Percentiles rank a stretch among this genome's conserved stretches.
Conservation (phyloP, 2,113 vertebrate genomes). For the Colius striatus region DNA sequence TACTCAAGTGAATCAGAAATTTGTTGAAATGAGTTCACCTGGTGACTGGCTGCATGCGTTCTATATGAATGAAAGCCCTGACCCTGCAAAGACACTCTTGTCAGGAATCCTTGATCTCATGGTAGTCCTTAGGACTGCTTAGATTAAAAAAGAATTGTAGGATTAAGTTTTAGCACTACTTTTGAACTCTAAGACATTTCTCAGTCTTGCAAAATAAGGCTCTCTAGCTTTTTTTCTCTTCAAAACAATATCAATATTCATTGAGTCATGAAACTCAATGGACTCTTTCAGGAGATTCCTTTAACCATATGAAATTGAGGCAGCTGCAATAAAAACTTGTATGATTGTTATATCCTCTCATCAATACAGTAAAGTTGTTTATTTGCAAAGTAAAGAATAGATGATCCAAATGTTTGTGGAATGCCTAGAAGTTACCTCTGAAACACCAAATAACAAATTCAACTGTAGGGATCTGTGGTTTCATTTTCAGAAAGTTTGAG, state of each 20-base stretch:
- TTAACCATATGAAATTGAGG: neutral
- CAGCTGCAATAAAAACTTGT: neutral
- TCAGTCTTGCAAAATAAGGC: constrained; percentile 58
- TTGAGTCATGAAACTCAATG: constrained; percentile 18
- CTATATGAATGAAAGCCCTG: constrained; percentile 27
- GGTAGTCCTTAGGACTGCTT: constrained; percentile 11
- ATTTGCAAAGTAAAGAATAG: neutral
- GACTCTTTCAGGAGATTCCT: constrained; percentile 5
- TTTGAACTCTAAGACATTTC: constrained; percentile 65
- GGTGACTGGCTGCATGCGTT: neutral
- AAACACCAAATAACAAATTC: neutral
- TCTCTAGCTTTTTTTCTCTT: constrained; percentile 46
- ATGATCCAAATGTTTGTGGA: neutral
- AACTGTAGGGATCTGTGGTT: neutral
- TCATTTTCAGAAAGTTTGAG: neutral
- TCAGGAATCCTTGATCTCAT: constrained; percentile 43
- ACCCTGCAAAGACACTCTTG: constrained; percentile 13
- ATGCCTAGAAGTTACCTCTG: neutral
- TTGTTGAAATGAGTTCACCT: constrained; percentile 9
- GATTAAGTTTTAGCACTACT: constrained; percentile 51
- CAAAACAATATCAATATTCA: constrained; percentile 48
- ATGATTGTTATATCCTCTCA: neutral
- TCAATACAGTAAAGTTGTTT: neutral
- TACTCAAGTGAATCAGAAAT: constrained; percentile 10
- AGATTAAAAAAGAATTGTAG: constrained; percentile 48